A percentile compares a stretch with the other conserved stretches of the same genome.
phyloP scores from a whole-genome alignment of 2,113 vertebrate species.

The Loxodonta africana region DNA sequence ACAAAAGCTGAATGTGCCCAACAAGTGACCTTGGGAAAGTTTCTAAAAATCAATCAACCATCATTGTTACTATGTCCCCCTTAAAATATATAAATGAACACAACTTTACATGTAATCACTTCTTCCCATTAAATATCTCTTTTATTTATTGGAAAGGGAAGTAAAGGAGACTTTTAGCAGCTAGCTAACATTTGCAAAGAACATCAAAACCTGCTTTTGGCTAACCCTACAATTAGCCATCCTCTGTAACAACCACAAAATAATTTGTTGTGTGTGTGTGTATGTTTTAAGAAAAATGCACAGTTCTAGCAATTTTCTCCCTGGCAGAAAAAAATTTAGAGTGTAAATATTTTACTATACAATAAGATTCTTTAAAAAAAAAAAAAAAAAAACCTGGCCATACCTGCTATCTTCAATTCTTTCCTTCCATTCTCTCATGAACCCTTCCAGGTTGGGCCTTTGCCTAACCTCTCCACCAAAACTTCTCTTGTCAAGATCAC shows the following conservation, averaged over 20 bases:
- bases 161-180: constrained; percentile 84
- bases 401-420: background rate
- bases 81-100: constrained; percentile 88
- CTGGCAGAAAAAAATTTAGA: constrained; percentile 5
- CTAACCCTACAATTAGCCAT: constrained; percentile 68
- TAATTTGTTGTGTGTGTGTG: background rate
- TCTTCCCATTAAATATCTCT: constrained; percentile 83
- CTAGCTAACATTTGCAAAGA: constrained; percentile 85
- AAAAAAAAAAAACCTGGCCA: background rate
- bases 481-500: background rate
- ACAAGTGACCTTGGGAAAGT: constrained; percentile 88
- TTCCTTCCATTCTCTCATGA: background rate
- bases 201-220: constrained; percentile 87
- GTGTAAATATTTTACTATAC: constrained; percentile 14
- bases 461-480: background rate
- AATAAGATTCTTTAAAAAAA: background rate
- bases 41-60: constrained; percentile 90
- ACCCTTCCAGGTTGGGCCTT: background rate
- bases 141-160: constrained; percentile 81
- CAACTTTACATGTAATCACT: constrained; percentile 87
- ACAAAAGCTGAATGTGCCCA: constrained; percentile 86
- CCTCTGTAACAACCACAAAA: constrained; percentile 65
- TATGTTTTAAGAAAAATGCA: constrained; percentile 48
- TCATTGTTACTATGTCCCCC: constrained; percentile 88
- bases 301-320: constrained; percentile 20